A percentile compares a stretch with the other conserved stretches of the same genome.
phyloP scores from a whole-genome alignment of 2,888 invertebrate genomes.

The Leptinotarsa rubiginosa region DNA sequence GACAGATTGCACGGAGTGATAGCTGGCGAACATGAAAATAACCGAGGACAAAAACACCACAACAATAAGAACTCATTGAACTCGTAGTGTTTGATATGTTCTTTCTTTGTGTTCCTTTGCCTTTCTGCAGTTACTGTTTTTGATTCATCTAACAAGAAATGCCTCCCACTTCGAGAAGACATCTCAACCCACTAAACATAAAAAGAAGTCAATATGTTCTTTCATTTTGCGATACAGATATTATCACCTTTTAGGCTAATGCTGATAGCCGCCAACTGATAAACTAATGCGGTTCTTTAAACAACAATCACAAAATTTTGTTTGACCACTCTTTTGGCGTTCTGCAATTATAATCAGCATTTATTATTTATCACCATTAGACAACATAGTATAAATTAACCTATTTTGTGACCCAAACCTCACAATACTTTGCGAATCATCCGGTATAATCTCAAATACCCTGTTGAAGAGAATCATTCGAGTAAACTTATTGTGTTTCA shows the following conservation, averaged over 20 bases:
- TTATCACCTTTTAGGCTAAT: neutral
- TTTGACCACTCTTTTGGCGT: too few relatives aligned
- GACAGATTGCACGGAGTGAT: slow-evolving; percentile 37
- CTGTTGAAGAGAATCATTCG: too few relatives aligned
- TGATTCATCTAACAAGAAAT: neutral
- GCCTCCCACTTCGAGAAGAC: slow-evolving; percentile 5
- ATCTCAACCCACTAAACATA: neutral
- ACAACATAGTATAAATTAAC: too few relatives aligned
- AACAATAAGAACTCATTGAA: slow-evolving; percentile 41
- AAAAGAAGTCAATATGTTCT: neutral
- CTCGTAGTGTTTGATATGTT: slow-evolving; percentile 41
- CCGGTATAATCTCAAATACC: too few relatives aligned
- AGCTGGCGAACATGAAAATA: slow-evolving; percentile 35
- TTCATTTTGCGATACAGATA: neutral
- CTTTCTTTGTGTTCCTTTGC: slow-evolving; percentile 27
- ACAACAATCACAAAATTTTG: neutral
- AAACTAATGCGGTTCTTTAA: neutral
- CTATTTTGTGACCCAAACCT: too few relatives aligned
- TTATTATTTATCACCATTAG: too few relatives aligned
- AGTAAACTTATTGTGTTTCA: too few relatives aligned
- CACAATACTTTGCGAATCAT: too few relatives aligned
- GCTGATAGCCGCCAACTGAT: neutral
- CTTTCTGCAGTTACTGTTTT: slow-evolving; percentile 16
- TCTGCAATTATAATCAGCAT: neutral
- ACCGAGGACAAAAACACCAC: slow-evolving; percentile 41